phyloP scores from a whole-genome alignment of 2,797 vertebrate genomes.

The Anabas testudineus region DNA sequence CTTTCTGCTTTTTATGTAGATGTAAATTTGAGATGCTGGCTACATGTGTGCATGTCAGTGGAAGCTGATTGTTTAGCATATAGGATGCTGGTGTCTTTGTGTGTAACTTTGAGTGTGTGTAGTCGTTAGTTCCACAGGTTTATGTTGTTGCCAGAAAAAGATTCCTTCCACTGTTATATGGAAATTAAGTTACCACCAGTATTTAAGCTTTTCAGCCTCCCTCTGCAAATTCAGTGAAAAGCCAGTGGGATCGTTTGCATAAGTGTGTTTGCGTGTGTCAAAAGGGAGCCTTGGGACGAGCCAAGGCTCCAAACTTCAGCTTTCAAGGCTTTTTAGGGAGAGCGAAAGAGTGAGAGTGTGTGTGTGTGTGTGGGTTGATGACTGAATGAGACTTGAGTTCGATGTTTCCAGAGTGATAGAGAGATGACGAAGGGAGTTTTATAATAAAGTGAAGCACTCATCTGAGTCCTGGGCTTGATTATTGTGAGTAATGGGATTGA shows the following conservation, averaged over 20 bases:
- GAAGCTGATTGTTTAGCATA: slow-evolving; percentile 9
- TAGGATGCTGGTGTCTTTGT: slow-evolving; percentile 7
- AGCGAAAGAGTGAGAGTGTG: not conserved
- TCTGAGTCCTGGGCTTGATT: slow-evolving; percentile 69
- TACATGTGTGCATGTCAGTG: not conserved
- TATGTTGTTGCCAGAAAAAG: slow-evolving; percentile 21
- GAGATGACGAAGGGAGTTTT: slow-evolving; percentile 65
- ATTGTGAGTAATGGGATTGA: slow-evolving; percentile 50
- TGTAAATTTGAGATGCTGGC: slow-evolving; percentile 12
- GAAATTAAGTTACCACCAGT: slow-evolving; percentile 52
- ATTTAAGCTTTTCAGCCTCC: slow-evolving; percentile 49
- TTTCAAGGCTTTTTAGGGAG: slow-evolving; percentile 60
- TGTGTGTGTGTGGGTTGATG: slow-evolving; percentile 43
- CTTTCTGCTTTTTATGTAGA: not conserved
- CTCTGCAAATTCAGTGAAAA: slow-evolving; percentile 56
- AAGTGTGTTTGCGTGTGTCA: slow-evolving; percentile 70
- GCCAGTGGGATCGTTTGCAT: slow-evolving; percentile 60
- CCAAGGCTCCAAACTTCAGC: slow-evolving; percentile 59
- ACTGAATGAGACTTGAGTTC: slow-evolving; percentile 60
- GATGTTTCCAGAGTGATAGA: slow-evolving; percentile 67
- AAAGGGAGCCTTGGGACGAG: slow-evolving; percentile 66
- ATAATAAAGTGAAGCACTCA: slow-evolving; percentile 70
- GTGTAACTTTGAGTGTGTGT: slow-evolving; percentile 7
- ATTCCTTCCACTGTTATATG: slow-evolving; percentile 30
- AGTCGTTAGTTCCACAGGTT: slow-evolving; percentile 24